phyloP scores from a whole-genome alignment of 92 coral and sea anemone species.

The Nematostella vectensis region DNA sequence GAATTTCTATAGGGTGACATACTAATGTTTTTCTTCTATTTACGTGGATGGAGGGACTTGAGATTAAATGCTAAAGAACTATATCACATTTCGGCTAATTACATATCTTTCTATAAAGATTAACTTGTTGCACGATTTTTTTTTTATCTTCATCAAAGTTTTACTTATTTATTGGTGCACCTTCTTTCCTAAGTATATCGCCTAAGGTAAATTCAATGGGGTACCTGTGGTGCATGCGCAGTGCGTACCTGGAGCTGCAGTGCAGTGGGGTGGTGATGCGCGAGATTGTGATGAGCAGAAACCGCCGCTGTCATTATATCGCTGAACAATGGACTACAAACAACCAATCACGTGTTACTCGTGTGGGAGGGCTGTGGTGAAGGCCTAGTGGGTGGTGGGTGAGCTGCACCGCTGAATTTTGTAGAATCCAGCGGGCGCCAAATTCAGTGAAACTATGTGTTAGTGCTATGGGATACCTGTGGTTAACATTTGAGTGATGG shows the following conservation, averaged over 20 bases:
- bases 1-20: too few species aligned
- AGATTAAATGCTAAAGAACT: too few species aligned
- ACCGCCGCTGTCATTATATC: constrained; percentile 80
- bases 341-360: constrained; percentile 8
- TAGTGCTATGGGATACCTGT: constrained; percentile 6
- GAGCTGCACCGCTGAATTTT: neutral
- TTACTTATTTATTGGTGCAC: too few species aligned
- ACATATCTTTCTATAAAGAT: too few species aligned
- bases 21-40: too few species aligned
- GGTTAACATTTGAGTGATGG: neutral
- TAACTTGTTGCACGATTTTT: too few species aligned
- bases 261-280: constrained; percentile 74
- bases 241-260: constrained; percentile 69
- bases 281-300: constrained; percentile 76
- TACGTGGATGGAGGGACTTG: too few species aligned
- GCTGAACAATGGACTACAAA: constrained; percentile 63
- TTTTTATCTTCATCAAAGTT: too few species aligned
- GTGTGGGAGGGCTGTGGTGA: constrained; percentile 7
- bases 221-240: too few species aligned
- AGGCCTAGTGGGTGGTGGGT: neutral
- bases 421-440: neutral
- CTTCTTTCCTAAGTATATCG: too few species aligned
- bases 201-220: too few species aligned
- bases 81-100: too few species aligned
- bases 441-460: neutral